A percentile compares a stretch with the other conserved stretches of the same genome.
These are phyloP conservation scores for Rhopalosiphum maidis DNA, from an alignment of 1,140 invertebrate genomes.

Conservation along the genomic window DNA sequence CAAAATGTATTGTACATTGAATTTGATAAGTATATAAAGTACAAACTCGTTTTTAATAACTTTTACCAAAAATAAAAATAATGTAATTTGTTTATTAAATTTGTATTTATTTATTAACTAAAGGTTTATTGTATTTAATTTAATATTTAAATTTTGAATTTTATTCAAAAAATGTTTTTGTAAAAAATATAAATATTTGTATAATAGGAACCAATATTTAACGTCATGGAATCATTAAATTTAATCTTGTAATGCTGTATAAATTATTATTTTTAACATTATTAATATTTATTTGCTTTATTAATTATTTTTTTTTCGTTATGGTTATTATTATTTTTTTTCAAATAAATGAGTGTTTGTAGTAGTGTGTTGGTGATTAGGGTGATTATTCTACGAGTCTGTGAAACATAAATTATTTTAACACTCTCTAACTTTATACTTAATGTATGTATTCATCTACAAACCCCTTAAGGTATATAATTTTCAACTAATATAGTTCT, in stretches of 20 bases:
- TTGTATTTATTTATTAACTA: neutral
- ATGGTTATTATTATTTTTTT: neutral
- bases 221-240: no score
- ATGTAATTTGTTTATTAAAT: neutral
- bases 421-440: neutral
- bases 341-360: neutral
- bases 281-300: neutral
- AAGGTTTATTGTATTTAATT: neutral
- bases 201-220: no score
- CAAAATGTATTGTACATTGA: neutral
- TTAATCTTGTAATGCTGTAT: neutral
- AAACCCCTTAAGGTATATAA: neutral
- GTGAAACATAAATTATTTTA: constrained; percentile 5
- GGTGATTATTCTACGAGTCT: neutral
- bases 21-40: neutral
- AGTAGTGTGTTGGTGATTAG: no score
- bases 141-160: neutral
- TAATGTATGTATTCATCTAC: neutral
- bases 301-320: neutral
- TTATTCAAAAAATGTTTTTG: neutral
- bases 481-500: neutral
- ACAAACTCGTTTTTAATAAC: no score
- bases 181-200: neutral
- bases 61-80: neutral
- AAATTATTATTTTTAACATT: neutral